Percentiles rank a stretch among this genome's conserved stretches.
Evolutionary conservation across 2,113 vertebrate genomes (phyloP).

Genomic region (Dromaius novaehollandiae): DNA sequence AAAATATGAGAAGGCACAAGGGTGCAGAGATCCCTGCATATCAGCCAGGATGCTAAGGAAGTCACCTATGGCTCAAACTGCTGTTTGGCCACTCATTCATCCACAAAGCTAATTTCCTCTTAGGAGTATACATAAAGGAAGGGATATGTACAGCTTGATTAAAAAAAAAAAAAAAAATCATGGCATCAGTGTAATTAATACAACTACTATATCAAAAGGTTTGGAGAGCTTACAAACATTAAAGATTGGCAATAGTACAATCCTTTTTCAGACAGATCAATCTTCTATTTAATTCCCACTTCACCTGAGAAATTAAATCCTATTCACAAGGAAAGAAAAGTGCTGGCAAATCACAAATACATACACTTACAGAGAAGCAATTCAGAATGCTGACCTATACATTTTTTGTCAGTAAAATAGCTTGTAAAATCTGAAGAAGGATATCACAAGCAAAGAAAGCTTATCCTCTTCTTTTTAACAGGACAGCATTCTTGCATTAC

Average conservation of each 20-base stretch:
- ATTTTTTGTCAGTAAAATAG: neutral
- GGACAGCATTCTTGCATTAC: neutral
- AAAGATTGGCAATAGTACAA: neutral
- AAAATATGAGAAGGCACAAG: neutral
- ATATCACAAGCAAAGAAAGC: neutral
- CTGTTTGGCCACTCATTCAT: neutral
- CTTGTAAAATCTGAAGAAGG: neutral
- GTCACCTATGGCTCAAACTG: neutral
- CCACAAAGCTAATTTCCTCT: neutral
- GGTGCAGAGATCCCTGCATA: neutral
- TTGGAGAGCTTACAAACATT: neutral
- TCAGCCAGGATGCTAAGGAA: neutral
- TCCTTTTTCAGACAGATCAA: neutral
- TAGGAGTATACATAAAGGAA: neutral
- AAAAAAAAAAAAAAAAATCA: neutral
- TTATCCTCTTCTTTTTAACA: neutral
- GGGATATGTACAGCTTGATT: neutral
- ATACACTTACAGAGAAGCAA: neutral
- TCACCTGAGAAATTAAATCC: neutral
- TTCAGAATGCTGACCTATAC: neutral
- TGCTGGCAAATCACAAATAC: neutral
- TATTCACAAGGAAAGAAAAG: neutral
- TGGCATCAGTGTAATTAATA: neutral
- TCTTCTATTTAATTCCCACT: neutral
- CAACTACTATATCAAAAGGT: neutral